Evolutionary conservation across 92 coral and sea anemone species (phyloP).

Genomic region (Scolanthus callimorphus): DNA sequence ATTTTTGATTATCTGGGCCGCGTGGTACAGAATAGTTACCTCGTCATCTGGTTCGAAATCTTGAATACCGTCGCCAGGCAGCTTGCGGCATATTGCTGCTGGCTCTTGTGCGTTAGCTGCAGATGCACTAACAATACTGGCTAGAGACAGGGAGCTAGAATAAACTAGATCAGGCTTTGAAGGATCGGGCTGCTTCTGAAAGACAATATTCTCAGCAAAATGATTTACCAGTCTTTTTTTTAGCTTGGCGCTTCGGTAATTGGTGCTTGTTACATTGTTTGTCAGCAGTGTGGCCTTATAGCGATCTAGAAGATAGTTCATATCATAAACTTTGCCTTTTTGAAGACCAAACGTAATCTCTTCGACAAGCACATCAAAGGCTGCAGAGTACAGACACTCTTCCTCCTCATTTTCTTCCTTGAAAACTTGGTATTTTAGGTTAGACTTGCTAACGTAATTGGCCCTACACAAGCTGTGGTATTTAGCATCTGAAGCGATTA

Average conservation of each 20-base stretch:
- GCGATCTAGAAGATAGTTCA: constrained; percentile 4
- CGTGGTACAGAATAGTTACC: not conserved
- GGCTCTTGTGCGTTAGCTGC: not conserved
- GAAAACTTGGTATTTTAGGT: not conserved
- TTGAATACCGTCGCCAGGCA: not conserved
- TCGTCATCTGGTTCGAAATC: constrained; percentile 3
- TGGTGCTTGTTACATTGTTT: not conserved
- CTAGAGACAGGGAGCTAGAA: constrained; percentile 1
- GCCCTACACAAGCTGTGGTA: not conserved
- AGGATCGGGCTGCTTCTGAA: constrained; percentile 1
- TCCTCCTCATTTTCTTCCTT: not conserved
- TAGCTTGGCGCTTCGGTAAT: not conserved
- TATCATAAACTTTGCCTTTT: not conserved
- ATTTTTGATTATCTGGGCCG: not conserved
- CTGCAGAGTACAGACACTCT: constrained; percentile 3
- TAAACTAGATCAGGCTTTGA: constrained; percentile 14
- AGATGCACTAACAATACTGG: constrained; percentile 5
- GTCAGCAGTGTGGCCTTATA: not conserved
- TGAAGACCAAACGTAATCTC: constrained; percentile 1
- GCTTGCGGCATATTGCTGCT: not conserved
- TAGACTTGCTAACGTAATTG: not conserved
- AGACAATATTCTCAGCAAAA: constrained; percentile 3
- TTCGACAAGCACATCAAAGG: constrained; percentile 1
- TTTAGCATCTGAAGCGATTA: not conserved
- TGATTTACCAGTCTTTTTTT: not conserved